These are phyloP conservation scores for Melikaiella ostensackeni DNA, from an alignment of 2,888 invertebrate genomes.

Conservation along the genomic window DNA sequence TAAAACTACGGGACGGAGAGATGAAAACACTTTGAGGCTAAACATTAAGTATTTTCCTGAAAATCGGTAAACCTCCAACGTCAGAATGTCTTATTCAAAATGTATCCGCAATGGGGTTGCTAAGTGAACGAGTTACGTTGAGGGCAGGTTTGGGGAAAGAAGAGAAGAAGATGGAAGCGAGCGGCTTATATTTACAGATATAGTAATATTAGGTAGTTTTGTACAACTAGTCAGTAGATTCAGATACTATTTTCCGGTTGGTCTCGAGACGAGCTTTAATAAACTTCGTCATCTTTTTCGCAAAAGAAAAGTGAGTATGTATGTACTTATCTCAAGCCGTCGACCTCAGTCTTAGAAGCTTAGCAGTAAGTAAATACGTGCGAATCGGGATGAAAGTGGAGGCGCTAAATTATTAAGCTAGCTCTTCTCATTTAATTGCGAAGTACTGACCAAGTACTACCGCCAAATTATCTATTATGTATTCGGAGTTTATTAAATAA, in stretches of 20 bases:
- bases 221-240: no score
- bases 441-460: constrained; percentile 24
- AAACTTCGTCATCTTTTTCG: neutral
- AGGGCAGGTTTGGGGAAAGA: constrained; percentile 17
- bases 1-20: neutral
- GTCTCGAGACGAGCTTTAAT: neutral
- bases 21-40: constrained; percentile 29
- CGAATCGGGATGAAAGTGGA: constrained; percentile 53
- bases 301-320: neutral
- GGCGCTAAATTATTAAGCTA: constrained; percentile 39
- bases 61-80: constrained; percentile 15
- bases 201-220: neutral
- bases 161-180: neutral
- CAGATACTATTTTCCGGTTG: no score
- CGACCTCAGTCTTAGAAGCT: constrained; percentile 60
- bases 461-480: constrained; percentile 14
- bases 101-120: constrained; percentile 54
- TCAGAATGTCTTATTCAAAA: constrained; percentile 60
- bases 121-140: constrained; percentile 59
- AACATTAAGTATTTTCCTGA: constrained; percentile 30
- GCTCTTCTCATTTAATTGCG: constrained; percentile 45
- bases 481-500: constrained; percentile 24
- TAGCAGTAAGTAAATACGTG: constrained; percentile 58
- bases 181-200: neutral
- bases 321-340: constrained; percentile 54